Evolutionary conservation across 2,888 invertebrate genomes (phyloP), one percentile per base, ranked within the genome.

Genomic region (Halictus ligatus): DNA sequence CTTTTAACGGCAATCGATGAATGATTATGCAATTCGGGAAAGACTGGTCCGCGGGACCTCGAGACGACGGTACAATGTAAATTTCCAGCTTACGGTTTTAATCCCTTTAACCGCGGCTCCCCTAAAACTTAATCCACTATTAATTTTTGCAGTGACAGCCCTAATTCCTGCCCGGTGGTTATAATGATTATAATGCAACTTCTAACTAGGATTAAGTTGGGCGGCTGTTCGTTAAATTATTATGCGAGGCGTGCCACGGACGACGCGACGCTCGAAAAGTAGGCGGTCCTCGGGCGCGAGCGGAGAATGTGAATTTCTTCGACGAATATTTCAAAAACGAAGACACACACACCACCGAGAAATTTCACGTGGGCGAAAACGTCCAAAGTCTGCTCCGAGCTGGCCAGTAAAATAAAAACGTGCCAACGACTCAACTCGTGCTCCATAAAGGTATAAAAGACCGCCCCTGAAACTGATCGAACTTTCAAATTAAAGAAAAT

Each of bases 111-210:
- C 92, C 93, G 86, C 78, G 77, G 85, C 82, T 83, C 73, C 89
- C 89, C 91, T 92, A 91, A 92, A 74, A 74, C 73, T 74, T 74
- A 74, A 74, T 74, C 73, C 90, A 86, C 90, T 90, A 91, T 92
- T 92, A 92, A 91, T 93, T 93, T 93, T 93, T 91, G 91, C 91
- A 91, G 89, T 92, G 93, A 93, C 92, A 92, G 91, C 88, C 84
- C 87, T 85, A 88, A 92, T 88, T 90, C 91, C 91, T 75, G 72
- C 48, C 84, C 69, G 78, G 85, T 89, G 89, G 90, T 92, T 91
- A 89, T 92, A 91, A 89, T 92, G 89, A 89, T 92, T 91, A 89
- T 92, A 92, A 92, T 89, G 89, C 88, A 85, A 83, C 88, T 88
- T 87, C 89, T 89, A 90, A 87, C 81, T 84, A 78, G 92, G 89